Evolutionary conservation across 2,113 vertebrate species (phyloP).

Genomic region (Callipepla californica): DNA sequence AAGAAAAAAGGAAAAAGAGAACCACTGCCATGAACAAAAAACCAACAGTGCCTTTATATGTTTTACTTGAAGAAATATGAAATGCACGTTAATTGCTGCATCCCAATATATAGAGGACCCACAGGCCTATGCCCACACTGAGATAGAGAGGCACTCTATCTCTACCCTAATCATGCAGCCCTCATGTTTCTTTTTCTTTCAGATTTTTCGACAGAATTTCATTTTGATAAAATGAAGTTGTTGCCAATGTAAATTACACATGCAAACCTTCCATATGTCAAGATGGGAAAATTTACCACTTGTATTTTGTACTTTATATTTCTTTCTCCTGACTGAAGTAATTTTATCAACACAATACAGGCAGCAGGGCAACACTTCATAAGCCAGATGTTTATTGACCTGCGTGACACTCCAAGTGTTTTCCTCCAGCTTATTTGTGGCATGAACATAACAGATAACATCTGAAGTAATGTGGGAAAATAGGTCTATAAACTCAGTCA

Average conservation of each 20-base stretch:
- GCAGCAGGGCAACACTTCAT: constrained; percentile 57
- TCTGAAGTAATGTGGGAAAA: constrained; percentile 73
- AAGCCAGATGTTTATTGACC: constrained; percentile 75
- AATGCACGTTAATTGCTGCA: neutral
- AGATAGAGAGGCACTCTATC: neutral
- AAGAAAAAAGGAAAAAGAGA: neutral
- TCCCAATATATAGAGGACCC: neutral
- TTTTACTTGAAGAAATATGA: neutral
- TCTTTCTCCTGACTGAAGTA: constrained; percentile 65
- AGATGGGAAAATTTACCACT: neutral
- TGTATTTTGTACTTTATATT: constrained; percentile 16
- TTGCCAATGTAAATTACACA: neutral
- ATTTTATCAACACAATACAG: constrained; percentile 70
- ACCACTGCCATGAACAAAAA: neutral
- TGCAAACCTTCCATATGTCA: constrained; percentile 48
- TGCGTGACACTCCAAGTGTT: constrained; percentile 63
- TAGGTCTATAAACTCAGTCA: constrained; percentile 28
- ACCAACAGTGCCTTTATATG: neutral
- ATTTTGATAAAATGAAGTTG: constrained; percentile 24
- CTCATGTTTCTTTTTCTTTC: neutral
- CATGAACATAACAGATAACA: constrained; percentile 73
- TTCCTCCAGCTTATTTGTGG: constrained; percentile 59
- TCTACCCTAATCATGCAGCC: fast-evolving
- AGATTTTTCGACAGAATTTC: neutral
- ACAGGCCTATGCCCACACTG: neutral